Evolutionary conservation across 2,113 vertebrate species (phyloP).

Genomic region (Chunga burmeisteri): DNA sequence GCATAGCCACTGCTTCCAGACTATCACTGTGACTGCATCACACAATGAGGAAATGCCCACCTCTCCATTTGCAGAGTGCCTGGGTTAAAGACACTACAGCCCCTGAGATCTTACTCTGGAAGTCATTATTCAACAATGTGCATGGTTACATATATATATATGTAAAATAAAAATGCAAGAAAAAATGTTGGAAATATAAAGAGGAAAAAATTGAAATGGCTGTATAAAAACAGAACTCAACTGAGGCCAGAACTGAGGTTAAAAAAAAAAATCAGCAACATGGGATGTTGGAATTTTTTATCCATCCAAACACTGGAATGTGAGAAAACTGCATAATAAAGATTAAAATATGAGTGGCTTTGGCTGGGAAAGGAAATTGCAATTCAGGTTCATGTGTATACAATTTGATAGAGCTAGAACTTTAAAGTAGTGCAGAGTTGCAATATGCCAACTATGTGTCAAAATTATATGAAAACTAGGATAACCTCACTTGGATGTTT

Average conservation of each 20-base stretch:
- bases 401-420: not conserved
- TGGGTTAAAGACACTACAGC: not conserved
- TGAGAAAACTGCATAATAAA: not conserved
- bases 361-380: not conserved
- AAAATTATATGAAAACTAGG: not conserved
- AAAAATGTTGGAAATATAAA: not conserved
- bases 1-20: not conserved
- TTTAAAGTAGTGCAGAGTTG: not conserved
- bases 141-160: no score
- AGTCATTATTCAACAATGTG: not conserved
- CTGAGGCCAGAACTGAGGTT: not conserved
- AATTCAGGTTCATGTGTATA: not conserved
- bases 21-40: not conserved
- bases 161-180: not conserved
- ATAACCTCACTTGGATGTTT: not conserved
- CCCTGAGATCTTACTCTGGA: not conserved
- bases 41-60: not conserved
- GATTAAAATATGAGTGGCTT: not conserved
- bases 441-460: not conserved
- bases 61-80: not conserved
- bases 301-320: not conserved
- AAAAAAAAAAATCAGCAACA: not conserved
- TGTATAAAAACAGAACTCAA: not conserved
- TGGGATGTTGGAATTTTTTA: not conserved
- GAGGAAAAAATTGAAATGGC: not conserved